Conservation (phyloP, 2,888 invertebrate species). For the Herminia tarsipennalis region DNA sequence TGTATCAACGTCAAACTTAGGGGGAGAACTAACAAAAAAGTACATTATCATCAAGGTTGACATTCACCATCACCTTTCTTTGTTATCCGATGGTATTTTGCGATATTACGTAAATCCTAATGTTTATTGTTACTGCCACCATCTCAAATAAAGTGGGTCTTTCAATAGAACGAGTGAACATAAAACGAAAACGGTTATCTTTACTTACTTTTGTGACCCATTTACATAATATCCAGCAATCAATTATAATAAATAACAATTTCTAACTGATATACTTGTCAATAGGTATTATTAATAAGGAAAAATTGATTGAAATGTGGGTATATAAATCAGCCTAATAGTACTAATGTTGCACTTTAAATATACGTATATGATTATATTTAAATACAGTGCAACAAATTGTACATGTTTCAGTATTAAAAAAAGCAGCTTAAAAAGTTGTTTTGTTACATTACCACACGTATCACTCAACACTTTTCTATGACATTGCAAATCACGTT, state of each 20-base stretch:
- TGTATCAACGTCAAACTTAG: background rate
- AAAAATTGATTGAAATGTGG: no score
- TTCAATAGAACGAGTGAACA: background rate
- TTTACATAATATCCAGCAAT: background rate
- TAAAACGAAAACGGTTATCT: background rate
- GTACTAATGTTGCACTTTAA: no score
- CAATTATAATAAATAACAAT: background rate
- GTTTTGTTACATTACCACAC: slow-evolving; percentile 37
- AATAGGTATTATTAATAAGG: slow-evolving; percentile 1
- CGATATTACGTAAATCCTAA: background rate
- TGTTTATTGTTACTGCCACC: slow-evolving; percentile 8
- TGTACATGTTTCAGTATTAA: no score
- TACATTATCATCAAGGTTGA: background rate
- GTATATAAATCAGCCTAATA: no score
- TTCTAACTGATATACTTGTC: no score
- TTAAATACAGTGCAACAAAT: no score
- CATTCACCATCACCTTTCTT: background rate
- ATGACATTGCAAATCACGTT: slow-evolving; percentile 28
- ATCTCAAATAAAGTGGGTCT: background rate
- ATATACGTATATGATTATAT: no score
- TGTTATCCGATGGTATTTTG: background rate
- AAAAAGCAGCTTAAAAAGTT: background rate
- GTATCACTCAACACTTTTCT: slow-evolving; percentile 38
- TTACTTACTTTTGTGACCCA: background rate
- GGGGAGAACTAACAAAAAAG: background rate